phyloP scores from a whole-genome alignment of 2,113 vertebrate species.

The Orientallactaga bullata region DNA sequence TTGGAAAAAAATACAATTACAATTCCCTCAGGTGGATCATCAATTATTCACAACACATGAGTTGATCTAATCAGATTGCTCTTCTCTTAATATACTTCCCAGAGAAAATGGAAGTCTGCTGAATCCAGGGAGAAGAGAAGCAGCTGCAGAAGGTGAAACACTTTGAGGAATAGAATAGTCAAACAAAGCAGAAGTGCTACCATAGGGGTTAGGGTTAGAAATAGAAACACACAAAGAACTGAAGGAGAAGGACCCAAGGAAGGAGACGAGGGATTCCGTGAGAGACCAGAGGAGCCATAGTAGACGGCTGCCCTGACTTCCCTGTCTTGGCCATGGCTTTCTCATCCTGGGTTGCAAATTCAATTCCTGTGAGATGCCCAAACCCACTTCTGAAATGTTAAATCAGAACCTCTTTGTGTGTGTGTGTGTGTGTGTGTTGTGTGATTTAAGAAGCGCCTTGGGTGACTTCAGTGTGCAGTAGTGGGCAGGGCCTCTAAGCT shows the following conservation, averaged over 20 bases:
- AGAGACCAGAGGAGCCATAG: background rate
- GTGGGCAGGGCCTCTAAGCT: background rate
- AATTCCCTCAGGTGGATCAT: background rate
- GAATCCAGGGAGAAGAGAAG: background rate
- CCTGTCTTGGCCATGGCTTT: background rate
- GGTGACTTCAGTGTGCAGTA: background rate
- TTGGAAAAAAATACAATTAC: constrained; percentile 9
- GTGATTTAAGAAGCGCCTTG: background rate
- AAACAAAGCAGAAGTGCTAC: background rate
- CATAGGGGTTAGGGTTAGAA: background rate
- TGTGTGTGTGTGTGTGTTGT: no score
- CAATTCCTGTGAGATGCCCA: background rate
- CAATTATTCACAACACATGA: constrained; percentile 12
- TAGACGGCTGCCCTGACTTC: background rate
- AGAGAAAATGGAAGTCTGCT: background rate
- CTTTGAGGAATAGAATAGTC: background rate
- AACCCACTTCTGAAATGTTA: background rate
- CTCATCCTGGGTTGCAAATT: background rate
- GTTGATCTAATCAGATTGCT: background rate
- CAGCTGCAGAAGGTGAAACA: constrained; percentile 16
- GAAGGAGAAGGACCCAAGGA: background rate
- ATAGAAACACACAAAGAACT: constrained; percentile 22
- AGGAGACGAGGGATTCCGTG: background rate
- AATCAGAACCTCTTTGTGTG: background rate
- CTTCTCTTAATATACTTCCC: background rate